Evolutionary conservation across 2,797 vertebrate species (phyloP).

Genomic region (Gobionotothen gibberifrons): DNA sequence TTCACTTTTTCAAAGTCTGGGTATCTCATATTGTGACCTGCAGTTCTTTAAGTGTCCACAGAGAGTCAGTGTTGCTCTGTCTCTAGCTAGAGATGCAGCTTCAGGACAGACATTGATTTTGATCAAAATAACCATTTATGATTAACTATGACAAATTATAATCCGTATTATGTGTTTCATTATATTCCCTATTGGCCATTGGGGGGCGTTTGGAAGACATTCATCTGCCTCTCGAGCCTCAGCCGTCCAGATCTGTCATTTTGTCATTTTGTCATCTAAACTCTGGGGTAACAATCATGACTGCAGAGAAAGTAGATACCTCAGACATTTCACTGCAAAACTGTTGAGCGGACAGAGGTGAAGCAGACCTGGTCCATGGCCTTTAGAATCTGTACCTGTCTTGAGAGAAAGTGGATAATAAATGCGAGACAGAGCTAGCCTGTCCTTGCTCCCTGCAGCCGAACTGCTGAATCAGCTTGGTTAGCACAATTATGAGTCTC

Average conservation of each 20-base stretch:
- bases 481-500: constrained; percentile 46
- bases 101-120: background rate
- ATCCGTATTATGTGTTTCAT: background rate
- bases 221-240: no score
- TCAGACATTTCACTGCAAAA: constrained; percentile 16
- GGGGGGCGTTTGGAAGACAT: no score
- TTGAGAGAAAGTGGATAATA: constrained; percentile 36
- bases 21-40: background rate
- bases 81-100: background rate
- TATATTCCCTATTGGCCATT: background rate
- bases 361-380: constrained; percentile 31
- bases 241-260: background rate
- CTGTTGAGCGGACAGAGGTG: constrained; percentile 45
- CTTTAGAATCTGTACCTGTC: constrained; percentile 30
- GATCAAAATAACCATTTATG: background rate
- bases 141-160: background rate
- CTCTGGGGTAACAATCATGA: constrained; percentile 10
- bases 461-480: constrained; percentile 64
- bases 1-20: background rate
- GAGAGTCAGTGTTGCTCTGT: constrained; percentile 39
- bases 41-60: constrained; percentile 50
- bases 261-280: background rate
- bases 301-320: background rate
- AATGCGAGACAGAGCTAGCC: constrained; percentile 44
- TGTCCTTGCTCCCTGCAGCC: constrained; percentile 48